Evolutionary conservation across 2,888 invertebrate genomes (phyloP).

Genomic region (Proisotoma minuta): DNA sequence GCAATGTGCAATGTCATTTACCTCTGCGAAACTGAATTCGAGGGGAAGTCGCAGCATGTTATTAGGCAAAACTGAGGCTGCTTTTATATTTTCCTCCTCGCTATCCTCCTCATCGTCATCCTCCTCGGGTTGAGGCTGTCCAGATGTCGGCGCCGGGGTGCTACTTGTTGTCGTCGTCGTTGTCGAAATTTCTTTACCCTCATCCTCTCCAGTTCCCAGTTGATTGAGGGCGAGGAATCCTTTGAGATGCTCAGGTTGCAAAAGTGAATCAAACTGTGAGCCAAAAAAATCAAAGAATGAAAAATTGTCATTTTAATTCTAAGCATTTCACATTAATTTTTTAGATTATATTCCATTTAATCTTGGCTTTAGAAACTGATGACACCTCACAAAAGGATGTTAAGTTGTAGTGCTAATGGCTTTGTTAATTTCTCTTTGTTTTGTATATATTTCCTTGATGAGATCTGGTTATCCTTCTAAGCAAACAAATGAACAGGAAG

Average conservation of each 20-base stretch:
- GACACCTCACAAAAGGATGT: too few species aligned
- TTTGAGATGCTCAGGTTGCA: constrained; percentile 36
- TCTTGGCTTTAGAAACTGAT: too few species aligned
- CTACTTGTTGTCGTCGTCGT: constrained; percentile 23
- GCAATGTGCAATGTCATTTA: constrained; percentile 22
- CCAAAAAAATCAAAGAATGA: background rate
- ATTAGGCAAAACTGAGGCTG: too few species aligned
- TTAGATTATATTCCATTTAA: too few species aligned
- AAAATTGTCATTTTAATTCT: too few species aligned
- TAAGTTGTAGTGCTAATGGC: too few species aligned
- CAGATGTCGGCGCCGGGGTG: too few species aligned
- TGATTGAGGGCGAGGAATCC: constrained; percentile 19
- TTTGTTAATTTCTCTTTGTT: too few species aligned
- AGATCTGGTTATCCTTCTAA: too few species aligned
- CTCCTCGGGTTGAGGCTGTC: constrained; percentile 12
- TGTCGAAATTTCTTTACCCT: constrained; percentile 1
- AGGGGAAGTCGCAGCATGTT: constrained; percentile 45
- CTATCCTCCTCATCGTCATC: constrained; percentile 31
- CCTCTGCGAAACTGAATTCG: constrained; percentile 46
- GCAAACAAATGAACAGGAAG: too few species aligned
- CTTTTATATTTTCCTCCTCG: constrained; percentile 38
- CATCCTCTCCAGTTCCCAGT: background rate
- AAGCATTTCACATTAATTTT: too few species aligned
- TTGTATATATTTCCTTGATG: too few species aligned
- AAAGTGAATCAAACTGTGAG: constrained; percentile 36